These are phyloP conservation scores for Penelope pileata DNA, from an alignment of 2,113 vertebrate genomes.

Conservation along the genomic window DNA sequence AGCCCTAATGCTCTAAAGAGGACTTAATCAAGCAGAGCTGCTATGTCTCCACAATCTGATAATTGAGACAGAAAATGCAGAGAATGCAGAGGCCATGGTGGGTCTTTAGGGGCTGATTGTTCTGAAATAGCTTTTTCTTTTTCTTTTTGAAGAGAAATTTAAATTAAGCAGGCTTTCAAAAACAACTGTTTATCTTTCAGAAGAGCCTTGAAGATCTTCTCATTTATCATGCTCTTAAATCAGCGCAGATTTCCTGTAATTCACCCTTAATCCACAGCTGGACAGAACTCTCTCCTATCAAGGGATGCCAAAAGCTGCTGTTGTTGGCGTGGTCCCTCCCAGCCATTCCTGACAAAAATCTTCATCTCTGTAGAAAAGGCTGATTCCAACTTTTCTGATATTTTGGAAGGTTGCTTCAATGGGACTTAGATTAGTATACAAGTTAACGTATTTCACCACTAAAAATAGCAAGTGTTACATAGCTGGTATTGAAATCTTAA, in stretches of 20 bases:
- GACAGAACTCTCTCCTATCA: neutral
- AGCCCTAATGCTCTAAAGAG: conserved; percentile 33
- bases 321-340: neutral
- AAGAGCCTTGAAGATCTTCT: neutral
- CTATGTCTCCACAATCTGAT: conserved; percentile 24
- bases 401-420: neutral
- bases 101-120: neutral
- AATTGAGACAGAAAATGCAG: conserved; percentile 46
- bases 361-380: neutral
- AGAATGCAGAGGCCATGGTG: neutral
- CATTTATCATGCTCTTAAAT: neutral
- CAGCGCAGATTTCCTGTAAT: conserved; percentile 46
- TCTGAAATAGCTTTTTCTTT: neutral
- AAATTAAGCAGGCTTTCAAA: conserved; percentile 19
- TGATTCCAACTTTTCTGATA: neutral
- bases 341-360: neutral
- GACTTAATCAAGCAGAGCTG: conserved; percentile 41
- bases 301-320: neutral
- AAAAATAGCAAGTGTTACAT: neutral
- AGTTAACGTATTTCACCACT: neutral
- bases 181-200: conserved; percentile 48
- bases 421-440: neutral
- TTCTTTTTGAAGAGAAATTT: conserved; percentile 20
- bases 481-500: neutral
- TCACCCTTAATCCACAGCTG: conserved; percentile 2